Base-by-base conservation (phyloP, 1,140 invertebrate genomes). In the Dendroctonus ponderosae region DNA sequence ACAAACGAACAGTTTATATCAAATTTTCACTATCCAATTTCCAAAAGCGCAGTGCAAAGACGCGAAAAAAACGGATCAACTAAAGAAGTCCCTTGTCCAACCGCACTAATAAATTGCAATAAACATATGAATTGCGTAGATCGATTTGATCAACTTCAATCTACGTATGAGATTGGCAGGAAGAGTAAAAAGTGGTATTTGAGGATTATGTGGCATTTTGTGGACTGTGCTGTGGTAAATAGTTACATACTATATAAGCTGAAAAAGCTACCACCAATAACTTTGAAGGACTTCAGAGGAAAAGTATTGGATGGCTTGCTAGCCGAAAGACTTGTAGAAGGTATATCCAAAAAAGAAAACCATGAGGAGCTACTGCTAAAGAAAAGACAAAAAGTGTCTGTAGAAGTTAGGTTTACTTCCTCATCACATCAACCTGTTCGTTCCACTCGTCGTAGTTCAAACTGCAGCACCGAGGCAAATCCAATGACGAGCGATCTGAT, bases 121-220 rank as follows among this genome's bases (percentile, higher is more conserved):
- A 71, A 65, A 26, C 67, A 76, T 68, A 77, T 78, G 75, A 75
- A 76, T 51, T 72, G 70, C 60, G 75, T 78, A 52, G 75, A 77
- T 69, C 75, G 71, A 68, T 75, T 76, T 67, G 74, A 77, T 72
- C 71, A 76, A 40, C 7, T 38, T 3, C 48, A 50, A 54, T 26
- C 67, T 14, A 65, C 70, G 42, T 79, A 77, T 67, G 67, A 74
- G 70, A 72, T 76, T 67, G 72, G 77, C 68, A 70, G 75, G 37
- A 78, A 77, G 71, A 76, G 72, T 63, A 70, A 73, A 54, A 79
- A 78, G 72, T 78, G 78, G 78, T 79, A 74, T 74, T 74, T 78
- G 66, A 72, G 75, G 44, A 76, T 79, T 63, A 77, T 79, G 73
- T 79, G 70, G 67, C 72, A 72, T 71, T 66, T 77, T 68, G 60